Evolutionary conservation across 2,888 invertebrate genomes (phyloP).

Genomic region (Cheilosia vernalis): DNA sequence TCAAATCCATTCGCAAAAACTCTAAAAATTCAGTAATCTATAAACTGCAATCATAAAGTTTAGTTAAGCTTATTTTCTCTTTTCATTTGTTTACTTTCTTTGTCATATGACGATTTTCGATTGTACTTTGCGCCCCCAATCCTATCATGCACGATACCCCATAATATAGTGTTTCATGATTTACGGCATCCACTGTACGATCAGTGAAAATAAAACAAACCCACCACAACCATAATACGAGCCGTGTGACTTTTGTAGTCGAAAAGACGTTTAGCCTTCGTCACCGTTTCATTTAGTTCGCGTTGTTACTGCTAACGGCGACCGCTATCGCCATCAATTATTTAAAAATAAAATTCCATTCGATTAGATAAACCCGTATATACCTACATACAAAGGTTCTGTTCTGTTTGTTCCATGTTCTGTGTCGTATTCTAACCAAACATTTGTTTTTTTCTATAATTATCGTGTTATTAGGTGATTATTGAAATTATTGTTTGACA

Average conservation of each 20-base stretch:
- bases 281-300: slow-evolving; percentile 72
- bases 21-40: neutral
- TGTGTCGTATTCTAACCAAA: neutral
- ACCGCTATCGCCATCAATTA: slow-evolving; percentile 58
- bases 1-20: neutral
- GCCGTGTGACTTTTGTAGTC: slow-evolving; percentile 37
- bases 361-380: slow-evolving; percentile 62
- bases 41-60: neutral
- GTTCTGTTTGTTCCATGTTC: neutral
- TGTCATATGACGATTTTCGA: neutral
- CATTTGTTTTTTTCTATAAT: slow-evolving; percentile 36
- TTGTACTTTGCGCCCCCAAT: neutral
- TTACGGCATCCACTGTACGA: slow-evolving; percentile 57
- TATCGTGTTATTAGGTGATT: neutral
- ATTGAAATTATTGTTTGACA: neutral
- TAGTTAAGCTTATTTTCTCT: neutral
- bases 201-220: slow-evolving; percentile 48
- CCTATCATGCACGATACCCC: neutral
- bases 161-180: slow-evolving; percentile 12
- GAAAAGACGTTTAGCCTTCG: slow-evolving; percentile 67
- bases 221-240: slow-evolving; percentile 33
- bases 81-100: neutral
- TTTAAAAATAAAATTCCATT: slow-evolving; percentile 58
- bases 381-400: slow-evolving; percentile 1
- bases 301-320: slow-evolving; percentile 72